phyloP scores from a whole-genome alignment of 2,888 invertebrate genomes.

The Apodemia mormo region DNA sequence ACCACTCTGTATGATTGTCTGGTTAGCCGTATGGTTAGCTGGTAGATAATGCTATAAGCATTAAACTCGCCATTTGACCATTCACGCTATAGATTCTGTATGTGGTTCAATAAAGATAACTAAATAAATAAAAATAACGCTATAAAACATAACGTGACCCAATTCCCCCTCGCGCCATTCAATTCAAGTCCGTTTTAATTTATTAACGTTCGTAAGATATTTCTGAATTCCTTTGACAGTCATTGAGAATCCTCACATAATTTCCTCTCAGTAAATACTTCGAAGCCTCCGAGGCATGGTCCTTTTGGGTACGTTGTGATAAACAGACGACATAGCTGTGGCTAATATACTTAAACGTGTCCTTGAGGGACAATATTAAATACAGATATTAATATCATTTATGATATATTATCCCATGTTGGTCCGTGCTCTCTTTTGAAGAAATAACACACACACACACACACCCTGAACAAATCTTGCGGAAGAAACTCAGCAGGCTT shows the following conservation, averaged over 20 bases:
- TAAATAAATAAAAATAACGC: neutral
- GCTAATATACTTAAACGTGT: neutral
- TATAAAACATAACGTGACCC: neutral
- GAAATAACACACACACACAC: no score
- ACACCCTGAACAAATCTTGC: no score
- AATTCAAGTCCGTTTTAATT: conserved; percentile 8
- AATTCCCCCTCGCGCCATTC: neutral
- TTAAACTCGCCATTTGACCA: no score
- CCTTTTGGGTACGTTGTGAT: neutral
- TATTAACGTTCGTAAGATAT: conserved; percentile 14
- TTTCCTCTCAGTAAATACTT: conserved; percentile 15
- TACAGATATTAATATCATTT: no score
- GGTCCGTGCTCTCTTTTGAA: no score
- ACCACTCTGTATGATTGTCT: no score
- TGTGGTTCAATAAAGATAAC: no score
- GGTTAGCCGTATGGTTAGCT: no score
- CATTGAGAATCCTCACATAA: conserved; percentile 5
- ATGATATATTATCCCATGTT: no score
- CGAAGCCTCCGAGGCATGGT: conserved; percentile 14
- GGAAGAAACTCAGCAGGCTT: no score
- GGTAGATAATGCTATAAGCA: no score
- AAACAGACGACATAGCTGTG: conserved; percentile 9
- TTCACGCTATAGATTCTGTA: no score
- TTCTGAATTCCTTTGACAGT: conserved; percentile 14
- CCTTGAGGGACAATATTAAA: neutral